Conservation (phyloP, 2,113 vertebrate species). For the Odontophorus gujanensis region DNA sequence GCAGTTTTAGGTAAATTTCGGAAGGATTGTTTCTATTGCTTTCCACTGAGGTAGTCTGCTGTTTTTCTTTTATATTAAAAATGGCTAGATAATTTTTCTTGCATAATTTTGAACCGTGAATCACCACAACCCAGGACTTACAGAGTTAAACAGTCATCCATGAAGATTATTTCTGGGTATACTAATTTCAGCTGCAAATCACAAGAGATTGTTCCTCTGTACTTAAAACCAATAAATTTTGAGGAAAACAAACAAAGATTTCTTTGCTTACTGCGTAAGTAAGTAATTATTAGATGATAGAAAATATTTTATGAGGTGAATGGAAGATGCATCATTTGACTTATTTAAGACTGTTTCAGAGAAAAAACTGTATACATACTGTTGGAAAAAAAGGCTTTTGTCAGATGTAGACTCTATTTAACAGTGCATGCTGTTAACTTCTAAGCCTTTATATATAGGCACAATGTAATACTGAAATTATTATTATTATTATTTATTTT, state of each 20-base stretch:
- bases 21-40: neutral
- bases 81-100: neutral
- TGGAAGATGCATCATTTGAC: neutral
- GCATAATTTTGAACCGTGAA: neutral
- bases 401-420: neutral
- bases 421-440: neutral
- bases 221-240: neutral
- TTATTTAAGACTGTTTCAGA: neutral
- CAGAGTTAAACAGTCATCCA: neutral
- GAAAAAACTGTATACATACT: neutral
- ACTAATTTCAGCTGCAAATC: neutral
- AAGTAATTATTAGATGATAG: neutral
- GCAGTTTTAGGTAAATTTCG: neutral
- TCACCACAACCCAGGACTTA: neutral
- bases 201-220: neutral
- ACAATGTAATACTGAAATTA: neutral
- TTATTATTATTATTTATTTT: neutral
- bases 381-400: neutral
- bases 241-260: neutral
- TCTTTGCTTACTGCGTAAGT: neutral
- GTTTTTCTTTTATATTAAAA: neutral
- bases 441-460: neutral
- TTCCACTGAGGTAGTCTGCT: rapidly evolving
- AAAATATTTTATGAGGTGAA: neutral
- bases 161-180: neutral